phyloP scores from a whole-genome alignment of 2,888 invertebrate species.

The Brachypterus glaber region DNA sequence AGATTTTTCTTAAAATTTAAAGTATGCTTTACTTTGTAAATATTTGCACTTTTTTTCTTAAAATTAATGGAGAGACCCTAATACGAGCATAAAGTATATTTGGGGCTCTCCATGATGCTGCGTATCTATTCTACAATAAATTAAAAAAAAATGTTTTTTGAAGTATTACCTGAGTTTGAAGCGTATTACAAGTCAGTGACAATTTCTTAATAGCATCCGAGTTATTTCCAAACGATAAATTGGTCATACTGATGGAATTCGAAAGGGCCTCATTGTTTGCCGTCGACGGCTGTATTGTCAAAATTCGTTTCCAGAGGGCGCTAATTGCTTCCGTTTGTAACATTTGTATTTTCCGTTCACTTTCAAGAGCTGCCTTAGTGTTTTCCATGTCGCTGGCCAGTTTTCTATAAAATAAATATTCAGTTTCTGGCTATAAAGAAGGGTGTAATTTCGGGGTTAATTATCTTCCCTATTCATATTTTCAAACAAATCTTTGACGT shows the following conservation, averaged over 20 bases:
- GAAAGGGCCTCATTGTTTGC: conserved; percentile 13
- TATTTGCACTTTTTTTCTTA: no score
- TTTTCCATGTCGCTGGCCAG: conserved; percentile 76
- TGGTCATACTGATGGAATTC: conserved; percentile 25
- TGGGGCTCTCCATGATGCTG: no score
- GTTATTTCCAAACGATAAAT: conserved; percentile 38
- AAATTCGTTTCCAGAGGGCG: conserved; percentile 81
- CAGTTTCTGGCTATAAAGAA: no score
- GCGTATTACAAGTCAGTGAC: conserved; percentile 62
- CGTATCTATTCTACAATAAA: no score
- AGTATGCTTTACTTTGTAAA: no score
- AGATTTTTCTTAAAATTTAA: no score
- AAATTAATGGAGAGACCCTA: no score
- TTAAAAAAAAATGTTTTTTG: neutral
- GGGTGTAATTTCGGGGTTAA: no score
- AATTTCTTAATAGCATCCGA: conserved; percentile 61
- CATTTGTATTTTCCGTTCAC: conserved; percentile 75
- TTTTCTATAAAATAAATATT: conserved; percentile 51
- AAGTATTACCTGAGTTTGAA: conserved; percentile 58
- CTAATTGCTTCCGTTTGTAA: conserved; percentile 86
- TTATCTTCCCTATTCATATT: no score
- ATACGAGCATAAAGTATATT: no score
- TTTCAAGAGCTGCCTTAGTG: conserved; percentile 74
- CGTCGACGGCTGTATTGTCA: conserved; percentile 49
- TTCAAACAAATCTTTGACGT: no score